A percentile compares a stretch with the other conserved stretches of the same genome.
phyloP scores from a whole-genome alignment of 2,113 vertebrate genomes.

The Alexandromys fortis region DNA sequence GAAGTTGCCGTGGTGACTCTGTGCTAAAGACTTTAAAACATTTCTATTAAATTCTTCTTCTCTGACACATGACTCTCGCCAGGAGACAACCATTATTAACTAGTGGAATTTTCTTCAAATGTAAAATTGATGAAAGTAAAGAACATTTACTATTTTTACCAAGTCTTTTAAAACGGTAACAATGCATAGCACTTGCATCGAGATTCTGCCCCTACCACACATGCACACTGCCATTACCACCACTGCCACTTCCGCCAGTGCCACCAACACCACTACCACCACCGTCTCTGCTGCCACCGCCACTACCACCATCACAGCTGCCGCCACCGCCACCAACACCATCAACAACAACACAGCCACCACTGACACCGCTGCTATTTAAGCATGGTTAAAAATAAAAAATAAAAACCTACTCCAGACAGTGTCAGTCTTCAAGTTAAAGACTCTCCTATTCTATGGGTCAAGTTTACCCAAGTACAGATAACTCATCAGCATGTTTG shows the following conservation, averaged over 20 bases:
- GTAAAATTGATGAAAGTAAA: not conserved
- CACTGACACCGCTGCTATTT: not conserved
- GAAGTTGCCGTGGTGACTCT: not conserved
- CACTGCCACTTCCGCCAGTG: not conserved
- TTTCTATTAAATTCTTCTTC: not conserved
- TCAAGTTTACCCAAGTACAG: not conserved
- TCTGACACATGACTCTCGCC: not conserved
- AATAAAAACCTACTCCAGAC: not conserved
- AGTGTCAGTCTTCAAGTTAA: not conserved
- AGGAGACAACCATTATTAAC: not conserved
- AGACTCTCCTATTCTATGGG: not conserved
- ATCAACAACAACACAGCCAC: not conserved
- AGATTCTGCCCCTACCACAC: not conserved
- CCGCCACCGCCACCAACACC: accelerated
- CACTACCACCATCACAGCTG: too few species aligned
- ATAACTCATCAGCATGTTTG: not conserved
- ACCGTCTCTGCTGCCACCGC: not conserved
- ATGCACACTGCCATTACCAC: not conserved
- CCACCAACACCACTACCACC: not conserved
- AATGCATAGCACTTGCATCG: not conserved
- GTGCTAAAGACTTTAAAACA: not conserved
- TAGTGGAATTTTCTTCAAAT: not conserved
- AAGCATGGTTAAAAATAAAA: not conserved
- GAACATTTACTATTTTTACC: not conserved
- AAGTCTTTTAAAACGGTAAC: not conserved